phyloP scores from a whole-genome alignment of 2,113 vertebrate species.

The Nycticebus coucang region DNA sequence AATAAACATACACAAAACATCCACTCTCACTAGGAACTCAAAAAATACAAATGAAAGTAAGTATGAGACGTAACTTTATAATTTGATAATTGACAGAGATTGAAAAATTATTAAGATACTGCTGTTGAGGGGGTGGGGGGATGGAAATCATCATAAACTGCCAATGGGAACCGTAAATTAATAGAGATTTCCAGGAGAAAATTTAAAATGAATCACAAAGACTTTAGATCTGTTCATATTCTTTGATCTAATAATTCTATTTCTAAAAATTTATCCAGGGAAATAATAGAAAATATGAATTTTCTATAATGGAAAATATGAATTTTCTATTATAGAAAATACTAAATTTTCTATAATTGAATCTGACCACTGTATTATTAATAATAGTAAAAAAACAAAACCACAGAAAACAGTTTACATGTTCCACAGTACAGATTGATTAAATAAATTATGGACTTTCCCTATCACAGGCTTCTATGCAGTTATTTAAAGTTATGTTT shows the following conservation, averaged over 20 bases:
- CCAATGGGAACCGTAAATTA: not conserved
- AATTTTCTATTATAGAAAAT: not conserved
- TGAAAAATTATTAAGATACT: not conserved
- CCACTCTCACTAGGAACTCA: not conserved
- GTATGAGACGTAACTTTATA: not conserved
- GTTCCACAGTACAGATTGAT: not conserved
- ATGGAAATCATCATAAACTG: not conserved
- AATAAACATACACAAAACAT: not conserved
- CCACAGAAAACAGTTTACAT: not conserved
- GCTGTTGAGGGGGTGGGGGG: not conserved
- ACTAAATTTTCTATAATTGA: not conserved
- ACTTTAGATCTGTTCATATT: not conserved
- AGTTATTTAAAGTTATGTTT: constrained; percentile 46
- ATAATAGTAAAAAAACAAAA: not conserved
- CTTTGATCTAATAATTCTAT: not conserved
- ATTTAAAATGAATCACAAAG: not conserved
- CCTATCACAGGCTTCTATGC: not conserved
- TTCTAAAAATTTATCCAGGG: not conserved
- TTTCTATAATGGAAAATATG: not conserved
- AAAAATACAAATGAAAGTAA: not conserved
- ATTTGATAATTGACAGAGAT: not conserved
- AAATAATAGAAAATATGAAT: constrained; percentile 1
- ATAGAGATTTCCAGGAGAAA: not conserved
- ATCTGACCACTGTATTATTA: not conserved
- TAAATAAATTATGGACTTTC: not conserved